Conservation (phyloP, 2,113 vertebrate species). For the Coreoperca whiteheadi region DNA sequence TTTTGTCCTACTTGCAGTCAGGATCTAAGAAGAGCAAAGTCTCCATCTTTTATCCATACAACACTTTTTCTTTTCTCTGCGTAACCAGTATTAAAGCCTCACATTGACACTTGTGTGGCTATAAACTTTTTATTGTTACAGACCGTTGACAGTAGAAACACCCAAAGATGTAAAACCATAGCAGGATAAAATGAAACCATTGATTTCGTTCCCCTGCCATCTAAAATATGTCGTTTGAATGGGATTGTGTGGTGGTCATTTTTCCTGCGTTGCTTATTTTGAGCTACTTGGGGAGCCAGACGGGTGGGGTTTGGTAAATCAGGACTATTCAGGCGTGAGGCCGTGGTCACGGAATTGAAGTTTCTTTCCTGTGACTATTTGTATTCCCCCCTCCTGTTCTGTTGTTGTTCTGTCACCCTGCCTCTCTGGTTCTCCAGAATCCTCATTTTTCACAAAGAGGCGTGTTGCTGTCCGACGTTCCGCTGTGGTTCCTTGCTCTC, state of each 20-base stretch:
- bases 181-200: neutral
- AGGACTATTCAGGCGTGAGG: neutral
- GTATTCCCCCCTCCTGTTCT: neutral
- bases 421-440: neutral
- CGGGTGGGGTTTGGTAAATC: constrained; percentile 15
- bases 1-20: neutral
- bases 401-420: neutral
- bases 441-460: neutral
- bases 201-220: neutral
- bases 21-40: neutral
- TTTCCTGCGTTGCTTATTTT: constrained; percentile 21
- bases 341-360: neutral
- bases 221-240: constrained; percentile 3
- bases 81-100: too few species aligned
- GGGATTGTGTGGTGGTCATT: neutral
- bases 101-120: neutral
- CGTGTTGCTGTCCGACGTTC: neutral
- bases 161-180: neutral
- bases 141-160: neutral
- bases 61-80: neutral
- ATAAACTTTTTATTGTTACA: neutral
- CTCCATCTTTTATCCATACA: neutral
- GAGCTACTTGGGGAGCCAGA: neutral
- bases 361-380: constrained; percentile 9
- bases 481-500: constrained; percentile 21